Conservation (phyloP, 2,113 vertebrate genomes). For the Nibea coibor region DNA sequence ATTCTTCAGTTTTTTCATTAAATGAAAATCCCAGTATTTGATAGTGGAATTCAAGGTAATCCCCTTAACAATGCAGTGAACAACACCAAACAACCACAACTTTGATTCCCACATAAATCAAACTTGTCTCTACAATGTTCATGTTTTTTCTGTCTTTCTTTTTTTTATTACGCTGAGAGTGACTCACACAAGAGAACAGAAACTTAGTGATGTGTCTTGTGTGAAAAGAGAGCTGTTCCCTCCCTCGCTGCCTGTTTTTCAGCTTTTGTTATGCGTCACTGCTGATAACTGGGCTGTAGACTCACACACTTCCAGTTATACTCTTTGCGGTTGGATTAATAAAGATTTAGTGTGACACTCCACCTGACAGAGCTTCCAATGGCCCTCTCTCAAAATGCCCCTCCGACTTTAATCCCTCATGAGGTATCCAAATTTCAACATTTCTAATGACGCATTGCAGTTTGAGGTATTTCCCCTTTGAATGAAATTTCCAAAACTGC, state of each 20-base stretch:
- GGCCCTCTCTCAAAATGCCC: neutral
- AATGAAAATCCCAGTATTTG: neutral
- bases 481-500: neutral
- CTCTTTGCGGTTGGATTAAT: slow-evolving; percentile 12
- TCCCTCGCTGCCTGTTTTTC: neutral
- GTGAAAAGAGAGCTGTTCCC: slow-evolving; percentile 11
- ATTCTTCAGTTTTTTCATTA: neutral
- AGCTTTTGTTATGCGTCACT: slow-evolving; percentile 16
- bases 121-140: neutral
- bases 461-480: neutral
- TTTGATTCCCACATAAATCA: slow-evolving; percentile 2
- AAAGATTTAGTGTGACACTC: slow-evolving; percentile 1
- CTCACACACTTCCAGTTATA: slow-evolving; percentile 38
- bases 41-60: neutral
- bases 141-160: neutral
- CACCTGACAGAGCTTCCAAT: neutral
- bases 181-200: slow-evolving; percentile 15
- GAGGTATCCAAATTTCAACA: neutral
- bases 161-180: neutral
- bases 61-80: neutral
- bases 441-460: neutral
- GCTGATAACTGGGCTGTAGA: slow-evolving; percentile 32
- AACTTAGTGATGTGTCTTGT: neutral
- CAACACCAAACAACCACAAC: neutral
- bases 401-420: neutral